phyloP scores from a whole-genome alignment of 2,797 vertebrate genomes.

The Peromyscus aztecus region DNA sequence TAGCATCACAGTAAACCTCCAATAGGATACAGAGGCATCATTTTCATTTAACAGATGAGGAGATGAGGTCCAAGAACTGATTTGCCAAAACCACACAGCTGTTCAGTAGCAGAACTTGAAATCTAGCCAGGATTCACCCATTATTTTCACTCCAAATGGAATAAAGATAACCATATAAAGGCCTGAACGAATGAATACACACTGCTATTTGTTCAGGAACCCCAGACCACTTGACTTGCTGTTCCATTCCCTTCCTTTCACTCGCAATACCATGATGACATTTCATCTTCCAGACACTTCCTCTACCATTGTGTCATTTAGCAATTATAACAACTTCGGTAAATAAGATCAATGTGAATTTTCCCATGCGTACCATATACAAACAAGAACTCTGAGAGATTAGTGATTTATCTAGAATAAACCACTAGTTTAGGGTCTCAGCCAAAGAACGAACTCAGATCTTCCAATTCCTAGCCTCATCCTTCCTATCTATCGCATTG shows the following conservation, averaged over 20 bases:
- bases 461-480: neutral
- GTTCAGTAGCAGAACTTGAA: neutral
- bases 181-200: neutral
- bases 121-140: neutral
- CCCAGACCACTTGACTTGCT: neutral
- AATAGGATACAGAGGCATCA: neutral
- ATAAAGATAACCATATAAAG: neutral
- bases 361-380: slow-evolving; percentile 36
- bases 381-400: slow-evolving; percentile 34
- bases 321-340: neutral
- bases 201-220: neutral
- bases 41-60: slow-evolving; percentile 55
- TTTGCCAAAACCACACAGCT: slow-evolving; percentile 20
- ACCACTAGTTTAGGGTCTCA: slow-evolving; percentile 1
- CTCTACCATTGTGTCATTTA: slow-evolving; percentile 39
- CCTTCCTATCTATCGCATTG: slow-evolving; percentile 19
- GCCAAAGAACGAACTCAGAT: neutral
- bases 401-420: slow-evolving; percentile 23
- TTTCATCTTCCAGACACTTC: neutral
- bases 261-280: neutral
- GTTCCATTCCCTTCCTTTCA: neutral
- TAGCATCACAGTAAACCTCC: neutral
- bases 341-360: slow-evolving; percentile 43
- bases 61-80: slow-evolving; percentile 48
- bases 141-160: slow-evolving; percentile 37